A percentile compares a stretch with the other conserved stretches of the same genome.
These are phyloP conservation scores for Idaea dimidiata DNA, from an alignment of 2,888 invertebrate species.

Conservation along the genomic window DNA sequence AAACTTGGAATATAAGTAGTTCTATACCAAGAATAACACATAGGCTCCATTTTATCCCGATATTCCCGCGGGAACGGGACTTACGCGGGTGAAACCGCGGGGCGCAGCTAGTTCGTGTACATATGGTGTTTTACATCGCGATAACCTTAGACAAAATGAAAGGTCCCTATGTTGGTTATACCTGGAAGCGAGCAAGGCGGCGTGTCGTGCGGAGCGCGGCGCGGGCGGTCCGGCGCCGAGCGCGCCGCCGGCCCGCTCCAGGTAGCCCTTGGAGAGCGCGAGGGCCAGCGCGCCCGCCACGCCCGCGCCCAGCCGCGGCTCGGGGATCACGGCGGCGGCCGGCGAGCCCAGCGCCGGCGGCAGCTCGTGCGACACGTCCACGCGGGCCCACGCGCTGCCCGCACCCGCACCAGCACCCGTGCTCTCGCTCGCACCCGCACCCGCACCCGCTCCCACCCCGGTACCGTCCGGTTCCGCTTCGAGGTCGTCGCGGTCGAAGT, in stretches of 20 bases:
- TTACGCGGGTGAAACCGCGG: too few species aligned
- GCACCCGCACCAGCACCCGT: too few species aligned
- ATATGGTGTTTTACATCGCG: too few species aligned
- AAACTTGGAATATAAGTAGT: too few species aligned
- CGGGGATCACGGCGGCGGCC: constrained; percentile 85
- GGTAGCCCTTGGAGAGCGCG: constrained; percentile 96
- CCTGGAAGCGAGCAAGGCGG: constrained; percentile 39
- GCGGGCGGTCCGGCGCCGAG: constrained; percentile 82
- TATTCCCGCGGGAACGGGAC: too few species aligned
- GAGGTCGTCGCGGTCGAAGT: constrained; percentile 64
- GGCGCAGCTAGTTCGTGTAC: too few species aligned
- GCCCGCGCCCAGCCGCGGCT: constrained; percentile 95
- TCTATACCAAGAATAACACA: too few species aligned
- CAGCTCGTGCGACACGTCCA: constrained; percentile 82
- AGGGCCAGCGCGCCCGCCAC: constrained; percentile 94
- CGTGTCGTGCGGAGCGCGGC: constrained; percentile 23
- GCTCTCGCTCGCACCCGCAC: constrained; percentile 85
- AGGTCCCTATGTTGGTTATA: too few species aligned
- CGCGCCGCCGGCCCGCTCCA: constrained; percentile 91
- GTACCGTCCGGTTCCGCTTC: constrained; percentile 60
- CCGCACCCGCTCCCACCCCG: constrained; percentile 86
- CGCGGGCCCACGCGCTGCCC: constrained; percentile 92
- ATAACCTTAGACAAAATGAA: too few species aligned
- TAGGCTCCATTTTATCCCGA: too few species aligned
- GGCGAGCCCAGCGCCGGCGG: constrained; percentile 66